Base-by-base conservation (phyloP, 2,888 invertebrate genomes). In the Ptychoptera albimana region DNA sequence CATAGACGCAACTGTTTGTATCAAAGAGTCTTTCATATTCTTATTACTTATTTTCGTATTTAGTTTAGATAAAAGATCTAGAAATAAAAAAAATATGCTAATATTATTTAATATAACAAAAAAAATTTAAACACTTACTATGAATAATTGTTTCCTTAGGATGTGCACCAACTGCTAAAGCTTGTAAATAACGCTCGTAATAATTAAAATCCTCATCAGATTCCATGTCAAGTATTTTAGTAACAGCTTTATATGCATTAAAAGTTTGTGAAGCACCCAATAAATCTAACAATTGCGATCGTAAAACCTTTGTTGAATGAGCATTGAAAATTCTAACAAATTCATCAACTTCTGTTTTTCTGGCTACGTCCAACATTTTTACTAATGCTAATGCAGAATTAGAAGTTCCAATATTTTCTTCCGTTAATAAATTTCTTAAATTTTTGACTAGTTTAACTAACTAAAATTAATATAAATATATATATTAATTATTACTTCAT, bases 131-230 rank as follows among this genome's bases (percentile, higher is more conserved):
- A 12, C 3, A 12, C 23, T 16, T 15, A 35, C 35, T 34, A 11
- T 60, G 59, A 10, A 77, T 55, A n/a, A 75, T 61, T 36, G 60
- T 58, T 32, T 68, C 66, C 36, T 72, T 68, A 1, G 82, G 79
- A 53, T 79, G 72, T 0, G 80, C 73, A 1, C 77, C 74, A 39
- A 81, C 67, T 0, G 85, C 79, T 9, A 82, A 58, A 0, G 79
- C 75, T 72, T 85, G 78, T 2, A 87, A 66, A 59, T 85, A 86
- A 46, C 83, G 67, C 56, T 87, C 87, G 1, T 74, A 68, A 30
- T 73, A 61, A 13, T 74, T 72, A n/a, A 71, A 62, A 46, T 67
- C 54, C 0, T 57, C 48, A 11, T 69, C 67, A 42, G 60, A 58
- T 10, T 68, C 64, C 44, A 75, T 71, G 42, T 72, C 66, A 8